These are phyloP conservation scores for Ericerus pela DNA, from an alignment of 1,140 invertebrate genomes.

Conservation along the genomic window DNA sequence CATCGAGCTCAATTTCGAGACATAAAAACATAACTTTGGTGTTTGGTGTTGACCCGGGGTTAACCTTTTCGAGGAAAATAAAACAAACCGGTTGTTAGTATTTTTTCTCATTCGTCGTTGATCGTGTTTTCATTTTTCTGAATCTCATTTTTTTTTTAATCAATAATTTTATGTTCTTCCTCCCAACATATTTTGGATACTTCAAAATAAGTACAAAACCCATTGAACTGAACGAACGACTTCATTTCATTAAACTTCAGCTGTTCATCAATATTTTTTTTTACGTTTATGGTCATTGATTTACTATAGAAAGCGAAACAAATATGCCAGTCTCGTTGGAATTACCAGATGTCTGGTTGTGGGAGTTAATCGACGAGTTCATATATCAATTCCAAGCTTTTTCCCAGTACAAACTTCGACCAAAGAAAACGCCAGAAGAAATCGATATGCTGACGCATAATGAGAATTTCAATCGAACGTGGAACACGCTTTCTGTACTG, in stretches of 20 bases:
- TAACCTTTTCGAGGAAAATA: too few relatives aligned
- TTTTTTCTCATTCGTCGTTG: too few relatives aligned
- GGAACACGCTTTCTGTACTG: constrained; percentile 95
- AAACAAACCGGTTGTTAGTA: too few relatives aligned
- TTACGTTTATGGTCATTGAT: constrained; percentile 43
- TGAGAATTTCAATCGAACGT: constrained; percentile 68
- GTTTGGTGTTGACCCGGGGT: too few relatives aligned
- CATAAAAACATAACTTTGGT: too few relatives aligned
- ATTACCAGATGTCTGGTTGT: constrained; percentile 96
- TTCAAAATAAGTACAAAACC: background rate
- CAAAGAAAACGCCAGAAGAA: constrained; percentile 71
- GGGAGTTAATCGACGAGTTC: constrained; percentile 98
- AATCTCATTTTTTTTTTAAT: too few relatives aligned
- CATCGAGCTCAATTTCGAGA: too few relatives aligned
- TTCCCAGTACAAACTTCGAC: constrained; percentile 79
- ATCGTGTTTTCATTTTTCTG: too few relatives aligned
- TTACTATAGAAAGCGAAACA: too few relatives aligned
- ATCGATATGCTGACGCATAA: constrained; percentile 49
- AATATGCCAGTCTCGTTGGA: constrained; percentile 72
- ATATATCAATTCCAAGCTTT: constrained; percentile 92
- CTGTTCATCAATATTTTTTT: background rate
- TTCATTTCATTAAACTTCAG: too few relatives aligned
- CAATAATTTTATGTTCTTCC: too few relatives aligned
- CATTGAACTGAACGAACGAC: background rate
- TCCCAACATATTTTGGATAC: background rate